A percentile compares a stretch with the other conserved stretches of the same genome.
Evolutionary conservation across 92 coral and sea anemone genomes (phyloP).

Genomic region (Nematostella vectensis): DNA sequence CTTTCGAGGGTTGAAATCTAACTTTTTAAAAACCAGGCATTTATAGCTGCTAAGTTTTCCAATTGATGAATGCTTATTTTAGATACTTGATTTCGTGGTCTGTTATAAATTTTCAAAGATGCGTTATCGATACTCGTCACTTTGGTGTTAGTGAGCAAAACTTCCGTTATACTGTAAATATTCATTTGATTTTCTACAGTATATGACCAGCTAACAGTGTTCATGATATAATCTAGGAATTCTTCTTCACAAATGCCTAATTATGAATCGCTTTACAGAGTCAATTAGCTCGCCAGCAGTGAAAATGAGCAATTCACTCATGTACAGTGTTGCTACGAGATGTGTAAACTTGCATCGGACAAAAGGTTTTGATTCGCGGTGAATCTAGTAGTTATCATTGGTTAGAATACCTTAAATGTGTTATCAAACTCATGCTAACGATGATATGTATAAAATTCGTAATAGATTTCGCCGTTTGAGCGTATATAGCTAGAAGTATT

Average conservation of each 20-base stretch:
- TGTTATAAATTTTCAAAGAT: too few relatives aligned
- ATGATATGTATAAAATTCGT: not conserved
- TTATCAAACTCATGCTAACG: not conserved
- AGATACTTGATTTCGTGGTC: too few relatives aligned
- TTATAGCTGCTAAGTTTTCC: too few relatives aligned
- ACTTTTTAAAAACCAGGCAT: too few relatives aligned
- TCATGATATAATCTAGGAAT: not conserved
- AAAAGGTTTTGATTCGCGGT: not conserved
- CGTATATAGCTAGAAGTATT: not conserved
- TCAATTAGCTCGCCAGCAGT: not conserved
- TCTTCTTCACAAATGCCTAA: not conserved
- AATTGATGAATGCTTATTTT: too few relatives aligned
- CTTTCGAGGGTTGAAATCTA: too few relatives aligned
- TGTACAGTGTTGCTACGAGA: not conserved
- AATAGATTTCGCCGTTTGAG: not conserved
- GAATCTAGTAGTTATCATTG: not conserved
- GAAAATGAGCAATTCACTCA: not conserved
- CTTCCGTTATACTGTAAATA: not conserved
- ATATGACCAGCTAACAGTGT: not conserved
- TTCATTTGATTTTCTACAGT: not conserved
- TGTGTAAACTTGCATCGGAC: not conserved
- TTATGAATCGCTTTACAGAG: not conserved
- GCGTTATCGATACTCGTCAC: too few relatives aligned
- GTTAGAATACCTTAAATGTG: not conserved
- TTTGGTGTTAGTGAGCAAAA: not conserved